phyloP scores from a whole-genome alignment of 2,113 vertebrate genomes.

The Sebastes fasciatus region DNA sequence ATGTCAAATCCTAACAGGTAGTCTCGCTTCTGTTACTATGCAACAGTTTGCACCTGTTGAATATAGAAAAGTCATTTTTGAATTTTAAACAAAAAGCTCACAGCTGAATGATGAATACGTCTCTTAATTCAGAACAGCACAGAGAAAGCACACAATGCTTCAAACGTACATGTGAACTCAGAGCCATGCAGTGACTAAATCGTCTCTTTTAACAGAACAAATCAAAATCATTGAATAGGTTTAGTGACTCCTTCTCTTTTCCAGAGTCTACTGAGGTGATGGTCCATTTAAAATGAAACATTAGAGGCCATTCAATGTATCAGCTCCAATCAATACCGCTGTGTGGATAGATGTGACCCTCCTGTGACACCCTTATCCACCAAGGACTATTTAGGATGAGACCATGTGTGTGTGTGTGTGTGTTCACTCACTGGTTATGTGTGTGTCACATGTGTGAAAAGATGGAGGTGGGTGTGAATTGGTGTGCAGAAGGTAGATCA shows the following conservation, averaged over 20 bases:
- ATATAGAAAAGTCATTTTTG: slow-evolving; percentile 31
- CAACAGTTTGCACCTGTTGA: slow-evolving; percentile 79
- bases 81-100: slow-evolving; percentile 30
- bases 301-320: slow-evolving; percentile 55
- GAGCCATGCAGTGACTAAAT: not conserved
- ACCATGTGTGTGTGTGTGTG: slow-evolving; percentile 25
- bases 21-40: slow-evolving; percentile 67
- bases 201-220: slow-evolving; percentile 5
- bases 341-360: slow-evolving; percentile 63
- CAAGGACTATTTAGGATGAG: slow-evolving; percentile 57
- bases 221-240: slow-evolving; percentile 46
- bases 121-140: not conserved
- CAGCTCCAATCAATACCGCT: slow-evolving; percentile 67
- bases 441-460: slow-evolving; percentile 55
- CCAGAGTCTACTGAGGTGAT: slow-evolving; percentile 26
- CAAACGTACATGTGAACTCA: not conserved
- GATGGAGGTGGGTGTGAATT: slow-evolving; percentile 59
- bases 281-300: slow-evolving; percentile 66
- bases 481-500: slow-evolving; percentile 62
- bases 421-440: slow-evolving; percentile 3
- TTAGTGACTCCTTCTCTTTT: slow-evolving; percentile 15
- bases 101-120: not conserved
- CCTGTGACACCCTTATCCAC: slow-evolving; percentile 56
- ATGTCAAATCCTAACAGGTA: slow-evolving; percentile 48
- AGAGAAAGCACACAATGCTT: not conserved